Conservation (phyloP, 2,113 vertebrate species). For the Chaetops frenatus region DNA sequence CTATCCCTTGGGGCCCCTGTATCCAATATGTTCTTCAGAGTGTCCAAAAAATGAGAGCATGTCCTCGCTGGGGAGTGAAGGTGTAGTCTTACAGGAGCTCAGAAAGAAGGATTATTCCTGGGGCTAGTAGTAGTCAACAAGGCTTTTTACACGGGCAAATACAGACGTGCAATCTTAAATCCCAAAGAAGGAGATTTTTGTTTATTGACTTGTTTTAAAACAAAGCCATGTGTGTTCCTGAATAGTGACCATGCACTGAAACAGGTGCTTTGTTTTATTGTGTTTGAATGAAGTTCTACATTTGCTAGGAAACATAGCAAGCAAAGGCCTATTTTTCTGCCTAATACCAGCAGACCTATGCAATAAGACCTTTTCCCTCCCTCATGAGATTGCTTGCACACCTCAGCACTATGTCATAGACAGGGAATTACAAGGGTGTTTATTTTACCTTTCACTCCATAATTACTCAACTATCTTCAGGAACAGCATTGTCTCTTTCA, state of each 20-base stretch:
- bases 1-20: background rate
- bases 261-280: background rate
- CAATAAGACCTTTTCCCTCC: background rate
- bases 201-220: background rate
- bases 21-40: background rate
- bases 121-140: background rate
- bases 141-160: background rate
- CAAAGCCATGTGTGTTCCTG: background rate
- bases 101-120: background rate
- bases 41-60: background rate
- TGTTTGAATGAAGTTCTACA: background rate
- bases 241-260: background rate
- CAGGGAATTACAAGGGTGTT: background rate
- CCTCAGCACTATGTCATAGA: background rate
- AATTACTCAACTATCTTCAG: constrained; percentile 1
- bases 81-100: background rate
- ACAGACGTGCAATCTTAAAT: background rate
- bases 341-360: background rate
- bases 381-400: background rate
- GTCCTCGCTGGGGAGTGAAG: background rate
- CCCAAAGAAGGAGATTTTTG: background rate
- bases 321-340: background rate
- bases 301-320: background rate
- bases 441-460: constrained; percentile 11
- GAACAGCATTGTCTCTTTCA: constrained; percentile 31